These are phyloP conservation scores for Acleris emargana DNA, from an alignment of 2,888 invertebrate genomes.

Conservation along the genomic window DNA sequence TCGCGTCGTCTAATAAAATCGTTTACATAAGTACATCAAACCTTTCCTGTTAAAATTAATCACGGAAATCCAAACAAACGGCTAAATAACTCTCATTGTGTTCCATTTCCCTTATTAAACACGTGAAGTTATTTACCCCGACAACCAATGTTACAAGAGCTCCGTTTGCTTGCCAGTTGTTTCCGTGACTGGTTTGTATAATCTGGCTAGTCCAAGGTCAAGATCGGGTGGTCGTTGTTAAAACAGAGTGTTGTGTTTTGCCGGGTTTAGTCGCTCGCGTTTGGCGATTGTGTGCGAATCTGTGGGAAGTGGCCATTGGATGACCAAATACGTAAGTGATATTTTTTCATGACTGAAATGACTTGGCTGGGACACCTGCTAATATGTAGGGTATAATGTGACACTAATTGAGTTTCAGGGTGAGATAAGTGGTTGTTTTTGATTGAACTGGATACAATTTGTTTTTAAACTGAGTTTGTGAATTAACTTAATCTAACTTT, in stretches of 20 bases:
- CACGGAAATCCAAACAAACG: background rate
- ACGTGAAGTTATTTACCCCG: too few relatives aligned
- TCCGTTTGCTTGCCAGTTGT: too few relatives aligned
- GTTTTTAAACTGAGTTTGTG: too few relatives aligned
- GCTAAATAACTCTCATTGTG: background rate
- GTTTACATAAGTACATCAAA: too few relatives aligned
- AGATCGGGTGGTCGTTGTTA: conserved; percentile 17
- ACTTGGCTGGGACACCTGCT: background rate
- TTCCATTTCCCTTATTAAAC: conserved; percentile 9
- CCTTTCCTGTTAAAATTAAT: conserved; percentile 4
- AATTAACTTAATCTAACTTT: too few relatives aligned
- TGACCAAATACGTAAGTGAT: conserved; percentile 22
- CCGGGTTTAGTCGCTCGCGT: conserved; percentile 9
- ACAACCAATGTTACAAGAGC: too few relatives aligned
- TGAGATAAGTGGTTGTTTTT: too few relatives aligned
- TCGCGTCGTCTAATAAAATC: too few relatives aligned
- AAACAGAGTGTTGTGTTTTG: conserved; percentile 15
- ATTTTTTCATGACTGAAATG: background rate
- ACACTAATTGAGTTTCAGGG: too few relatives aligned
- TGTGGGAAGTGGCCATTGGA: conserved; percentile 17
- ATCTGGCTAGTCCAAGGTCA: conserved; percentile 14
- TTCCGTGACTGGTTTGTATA: background rate
- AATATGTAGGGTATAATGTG: too few relatives aligned
- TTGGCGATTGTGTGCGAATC: too few relatives aligned
- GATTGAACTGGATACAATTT: too few relatives aligned